These are phyloP conservation scores for Astyanax mexicanus DNA, from an alignment of 2,797 vertebrate genomes.

Conservation along the genomic window DNA sequence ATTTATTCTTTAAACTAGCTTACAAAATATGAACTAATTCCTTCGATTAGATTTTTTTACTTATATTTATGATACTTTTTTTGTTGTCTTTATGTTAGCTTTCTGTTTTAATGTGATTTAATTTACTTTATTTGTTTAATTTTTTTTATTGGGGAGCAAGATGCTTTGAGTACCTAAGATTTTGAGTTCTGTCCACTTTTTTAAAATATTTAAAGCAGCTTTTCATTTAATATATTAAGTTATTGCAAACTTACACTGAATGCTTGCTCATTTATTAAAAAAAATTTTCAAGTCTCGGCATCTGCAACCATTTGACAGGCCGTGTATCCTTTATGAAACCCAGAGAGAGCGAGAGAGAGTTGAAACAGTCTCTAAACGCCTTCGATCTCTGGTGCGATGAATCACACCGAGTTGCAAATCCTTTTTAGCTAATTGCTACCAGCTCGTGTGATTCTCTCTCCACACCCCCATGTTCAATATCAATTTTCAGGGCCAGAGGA, in stretches of 20 bases:
- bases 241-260: neutral
- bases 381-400: slow-evolving; percentile 94
- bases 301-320: slow-evolving; percentile 37
- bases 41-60: too few species aligned
- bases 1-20: too few species aligned
- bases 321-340: slow-evolving; percentile 70
- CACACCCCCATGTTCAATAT: slow-evolving; percentile 95
- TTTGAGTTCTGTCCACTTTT: neutral
- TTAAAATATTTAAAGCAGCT: neutral
- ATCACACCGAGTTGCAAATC: slow-evolving; percentile 94
- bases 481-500: slow-evolving; percentile 97
- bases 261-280: neutral
- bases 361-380: slow-evolving; percentile 83
- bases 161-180: too few species aligned
- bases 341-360: slow-evolving; percentile 58
- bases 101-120: too few species aligned
- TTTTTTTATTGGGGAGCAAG: too few species aligned
- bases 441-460: slow-evolving; percentile 90
- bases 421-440: slow-evolving; percentile 99
- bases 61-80: too few species aligned
- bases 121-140: too few species aligned
- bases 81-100: too few species aligned
- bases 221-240: too few species aligned
- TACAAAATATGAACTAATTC: too few species aligned
- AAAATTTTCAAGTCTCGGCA: neutral